Evolutionary conservation across 2,797 vertebrate genomes (phyloP).

Genomic region (Cossypha heuglini): DNA sequence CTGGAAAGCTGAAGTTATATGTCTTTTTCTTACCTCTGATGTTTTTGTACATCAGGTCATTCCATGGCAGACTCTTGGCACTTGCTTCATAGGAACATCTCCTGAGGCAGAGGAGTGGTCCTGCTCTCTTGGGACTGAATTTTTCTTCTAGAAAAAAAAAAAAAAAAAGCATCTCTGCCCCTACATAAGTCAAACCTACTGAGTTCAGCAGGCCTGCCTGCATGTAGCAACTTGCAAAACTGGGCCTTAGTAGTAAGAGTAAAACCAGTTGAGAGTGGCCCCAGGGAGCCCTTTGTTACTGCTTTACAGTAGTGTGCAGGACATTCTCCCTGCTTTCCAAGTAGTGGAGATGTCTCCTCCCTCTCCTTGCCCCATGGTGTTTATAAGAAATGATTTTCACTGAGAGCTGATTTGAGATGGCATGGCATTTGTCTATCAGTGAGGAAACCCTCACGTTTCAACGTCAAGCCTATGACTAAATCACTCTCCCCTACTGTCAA

Average conservation of each 20-base stretch:
- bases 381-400: not conserved
- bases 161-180: not conserved
- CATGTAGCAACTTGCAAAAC: not conserved
- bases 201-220: not conserved
- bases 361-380: not conserved
- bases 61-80: not conserved
- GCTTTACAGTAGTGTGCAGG: not conserved
- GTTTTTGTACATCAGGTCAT: not conserved
- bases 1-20: not conserved
- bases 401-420: not conserved
- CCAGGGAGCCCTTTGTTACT: not conserved
- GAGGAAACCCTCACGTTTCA: not conserved
- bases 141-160: not conserved
- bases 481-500: not conserved
- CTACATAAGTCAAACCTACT: rapidly evolving
- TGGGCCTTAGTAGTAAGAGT: not conserved
- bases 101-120: not conserved
- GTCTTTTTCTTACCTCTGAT: not conserved
- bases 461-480: not conserved
- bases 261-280: not conserved
- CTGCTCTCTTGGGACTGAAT: not conserved
- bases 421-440: not conserved
- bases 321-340: not conserved
- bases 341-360: not conserved
- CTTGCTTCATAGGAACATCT: not conserved